A percentile compares a stretch with the other conserved stretches of the same genome.
Conservation (phyloP, 1,140 invertebrate genomes). For the Plectus sambesii region DNA sequence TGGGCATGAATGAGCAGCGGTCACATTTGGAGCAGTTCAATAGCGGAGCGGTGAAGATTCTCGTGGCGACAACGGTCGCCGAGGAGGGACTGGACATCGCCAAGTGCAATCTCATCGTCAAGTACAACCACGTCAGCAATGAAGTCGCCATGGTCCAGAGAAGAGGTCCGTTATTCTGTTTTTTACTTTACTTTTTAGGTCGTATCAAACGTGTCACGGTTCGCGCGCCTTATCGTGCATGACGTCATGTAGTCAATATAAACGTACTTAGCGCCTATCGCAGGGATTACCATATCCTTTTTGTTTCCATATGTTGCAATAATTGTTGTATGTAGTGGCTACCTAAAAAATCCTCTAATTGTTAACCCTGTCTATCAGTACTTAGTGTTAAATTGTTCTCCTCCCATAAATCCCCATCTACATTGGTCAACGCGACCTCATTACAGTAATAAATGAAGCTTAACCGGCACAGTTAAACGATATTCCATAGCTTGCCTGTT, state of each 20-base stretch:
- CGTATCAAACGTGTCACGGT: no score
- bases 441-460: no score
- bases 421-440: no score
- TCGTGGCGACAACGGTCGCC: conserved; percentile 47
- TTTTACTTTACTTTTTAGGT: neutral
- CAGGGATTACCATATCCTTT: no score
- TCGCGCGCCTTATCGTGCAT: no score
- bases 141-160: conserved; percentile 47
- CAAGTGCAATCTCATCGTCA: conserved; percentile 47
- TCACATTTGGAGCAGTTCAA: conserved; percentile 6
- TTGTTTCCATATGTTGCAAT: no score
- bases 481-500: conserved; percentile 13
- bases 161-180: conserved; percentile 41
- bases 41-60: conserved; percentile 53
- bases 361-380: no score
- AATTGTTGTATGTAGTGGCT: neutral
- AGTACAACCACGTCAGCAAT: conserved; percentile 47
- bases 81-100: conserved; percentile 49
- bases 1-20: conserved; percentile 16
- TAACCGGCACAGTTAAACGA: conserved; percentile 7
- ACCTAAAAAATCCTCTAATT: no score
- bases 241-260: no score
- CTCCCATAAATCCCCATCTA: no score
- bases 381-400: no score
- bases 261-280: no score